Base-by-base conservation (phyloP, 37 sponge, comb jelly and placozoan genomes). In the Spongia lamella region DNA sequence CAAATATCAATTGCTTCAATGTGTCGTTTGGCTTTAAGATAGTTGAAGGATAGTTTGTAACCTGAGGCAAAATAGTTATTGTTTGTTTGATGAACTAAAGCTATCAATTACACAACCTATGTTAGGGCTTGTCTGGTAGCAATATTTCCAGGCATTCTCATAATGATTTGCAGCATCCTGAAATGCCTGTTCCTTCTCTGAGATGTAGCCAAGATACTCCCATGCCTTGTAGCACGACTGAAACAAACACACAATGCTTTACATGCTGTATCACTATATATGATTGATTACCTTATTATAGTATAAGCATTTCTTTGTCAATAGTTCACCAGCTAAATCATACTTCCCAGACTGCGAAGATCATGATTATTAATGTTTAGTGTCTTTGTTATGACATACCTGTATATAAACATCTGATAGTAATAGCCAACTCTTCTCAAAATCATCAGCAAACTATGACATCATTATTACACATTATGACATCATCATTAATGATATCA, bases 401-500 rank as follows among this genome's bases (percentile, higher is more conserved):
- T 92, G 91, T 34, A 98, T 86, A 71, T 92, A 93, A 39, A 93
- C 82, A 79, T 98, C 99, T 21, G 96, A 91, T n/a, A 95, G 78
- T 11, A 98, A 79, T 33, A 98, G 73, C 96, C 93, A 93, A 49
- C 86, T 58, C 66, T 72, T 77, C 67, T 98, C 99, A 79, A 95
- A 88, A 21, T 89, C 91, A 6, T 88, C 96, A 6, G 90, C 92
- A 64, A 87, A 58, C 76, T 79, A 60, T 31, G n/a, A 54, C 26
- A 26, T 31, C 17, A 31, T 24, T 34, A 35, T 37, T 4, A 55
- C 53, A 35, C 34, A 65, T 31, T 35, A 65, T 6, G 34, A n/a
- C 30, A 34, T 5, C 29, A 5, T 30, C 0, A 53, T 53, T 30
- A 71, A 24, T 37, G 39, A 67, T 13, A 73, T 13, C 50, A 56